Conservation (phyloP, 2,113 vertebrate genomes). For the Entomyzon cyanotis region DNA sequence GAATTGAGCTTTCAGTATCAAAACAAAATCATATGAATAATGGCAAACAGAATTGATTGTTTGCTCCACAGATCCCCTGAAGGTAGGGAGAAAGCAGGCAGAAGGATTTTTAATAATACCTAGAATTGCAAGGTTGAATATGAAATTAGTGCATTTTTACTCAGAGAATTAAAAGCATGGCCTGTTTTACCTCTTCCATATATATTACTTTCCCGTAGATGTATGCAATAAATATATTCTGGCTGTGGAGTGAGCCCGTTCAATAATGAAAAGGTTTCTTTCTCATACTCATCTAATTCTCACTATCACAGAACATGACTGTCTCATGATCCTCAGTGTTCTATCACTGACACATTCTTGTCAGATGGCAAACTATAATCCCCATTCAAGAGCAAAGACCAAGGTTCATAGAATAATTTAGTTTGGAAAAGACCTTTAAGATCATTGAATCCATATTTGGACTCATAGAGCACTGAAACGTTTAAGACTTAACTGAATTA, state of each 20-base stretch:
- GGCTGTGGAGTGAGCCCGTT: not conserved
- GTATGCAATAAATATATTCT: not conserved
- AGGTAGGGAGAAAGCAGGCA: not conserved
- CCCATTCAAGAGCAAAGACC: not conserved
- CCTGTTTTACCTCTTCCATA: not conserved
- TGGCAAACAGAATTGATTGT: not conserved
- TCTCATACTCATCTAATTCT: not conserved
- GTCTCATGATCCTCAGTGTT: not conserved
- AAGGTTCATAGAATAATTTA: not conserved
- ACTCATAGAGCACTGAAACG: not conserved
- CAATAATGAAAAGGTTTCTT: not conserved
- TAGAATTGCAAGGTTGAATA: not conserved
- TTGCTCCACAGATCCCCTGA: not conserved
- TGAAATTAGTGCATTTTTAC: not conserved
- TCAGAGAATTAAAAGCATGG: not conserved
- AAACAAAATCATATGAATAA: not conserved
- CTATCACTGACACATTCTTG: not conserved
- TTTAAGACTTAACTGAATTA: not conserved
- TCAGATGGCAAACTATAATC: not conserved
- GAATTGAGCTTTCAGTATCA: not conserved
- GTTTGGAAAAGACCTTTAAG: not conserved
- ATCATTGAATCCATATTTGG: not conserved
- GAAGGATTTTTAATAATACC: not conserved
- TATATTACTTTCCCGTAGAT: not conserved
- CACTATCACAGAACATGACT: not conserved